A percentile compares a stretch with the other conserved stretches of the same genome.
phyloP scores from a whole-genome alignment of 2,888 invertebrate species.

The Cepaea hortensis region DNA sequence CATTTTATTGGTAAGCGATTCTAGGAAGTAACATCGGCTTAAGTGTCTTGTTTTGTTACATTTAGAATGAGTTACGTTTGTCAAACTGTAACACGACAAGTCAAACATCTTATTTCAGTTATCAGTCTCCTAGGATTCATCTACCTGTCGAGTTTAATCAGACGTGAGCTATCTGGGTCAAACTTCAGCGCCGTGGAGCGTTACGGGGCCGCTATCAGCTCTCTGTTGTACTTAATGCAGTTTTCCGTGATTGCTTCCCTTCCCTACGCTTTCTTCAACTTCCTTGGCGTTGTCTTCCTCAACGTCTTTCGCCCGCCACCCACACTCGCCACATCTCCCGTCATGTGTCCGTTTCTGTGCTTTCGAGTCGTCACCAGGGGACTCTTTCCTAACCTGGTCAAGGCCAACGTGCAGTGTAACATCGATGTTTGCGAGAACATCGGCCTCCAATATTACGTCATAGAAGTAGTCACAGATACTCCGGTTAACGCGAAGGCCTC shows the following conservation, averaged over 20 bases:
- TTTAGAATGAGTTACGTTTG: neutral
- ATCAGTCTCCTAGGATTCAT: neutral
- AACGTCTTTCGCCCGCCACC: constrained; percentile 64
- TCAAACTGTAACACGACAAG: neutral
- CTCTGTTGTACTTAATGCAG: constrained; percentile 59
- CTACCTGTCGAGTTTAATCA: neutral
- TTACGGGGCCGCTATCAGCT: constrained; percentile 58
- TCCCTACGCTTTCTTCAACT: constrained; percentile 65
- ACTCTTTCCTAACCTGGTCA: constrained; percentile 56
- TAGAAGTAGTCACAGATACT: constrained; percentile 62
- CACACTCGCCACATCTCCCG: constrained; percentile 61
- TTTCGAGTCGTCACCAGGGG: constrained; percentile 62
- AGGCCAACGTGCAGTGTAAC: constrained; percentile 46
- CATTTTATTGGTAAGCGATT: too few relatives aligned
- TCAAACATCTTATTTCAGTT: constrained; percentile 30
- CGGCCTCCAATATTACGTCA: constrained; percentile 58
- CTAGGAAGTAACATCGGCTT: too few relatives aligned
- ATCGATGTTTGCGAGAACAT: constrained; percentile 54
- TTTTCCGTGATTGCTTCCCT: constrained; percentile 59
- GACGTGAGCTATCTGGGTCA: neutral
- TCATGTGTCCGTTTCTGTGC: constrained; percentile 62
- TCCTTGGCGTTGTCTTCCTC: constrained; percentile 63
- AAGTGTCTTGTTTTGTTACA: too few relatives aligned
- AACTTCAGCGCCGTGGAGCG: constrained; percentile 51
- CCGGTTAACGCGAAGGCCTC: constrained; percentile 46